Conservation (phyloP, 2,888 invertebrate genomes). For the Drosophila paramelanica region DNA sequence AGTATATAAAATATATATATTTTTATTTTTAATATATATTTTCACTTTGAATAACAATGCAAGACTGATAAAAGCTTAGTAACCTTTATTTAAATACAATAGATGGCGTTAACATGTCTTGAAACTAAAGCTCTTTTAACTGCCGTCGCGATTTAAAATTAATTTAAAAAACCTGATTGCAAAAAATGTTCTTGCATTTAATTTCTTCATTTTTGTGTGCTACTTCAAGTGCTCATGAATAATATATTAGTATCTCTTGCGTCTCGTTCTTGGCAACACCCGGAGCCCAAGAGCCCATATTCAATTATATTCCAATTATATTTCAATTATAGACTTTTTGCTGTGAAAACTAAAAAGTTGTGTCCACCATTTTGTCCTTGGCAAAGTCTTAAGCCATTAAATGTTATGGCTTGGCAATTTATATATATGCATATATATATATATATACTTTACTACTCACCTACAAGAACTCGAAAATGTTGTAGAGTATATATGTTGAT, state of each 20-base stretch:
- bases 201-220: background rate
- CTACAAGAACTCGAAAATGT: slow-evolving; percentile 18
- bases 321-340: slow-evolving; percentile 67
- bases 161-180: background rate
- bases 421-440: background rate
- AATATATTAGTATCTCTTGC: background rate
- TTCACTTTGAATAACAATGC: slow-evolving; percentile 1
- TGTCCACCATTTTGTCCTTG: slow-evolving; percentile 54
- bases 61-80: slow-evolving; percentile 15
- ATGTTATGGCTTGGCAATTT: slow-evolving; percentile 28
- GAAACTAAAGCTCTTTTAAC: slow-evolving; percentile 15
- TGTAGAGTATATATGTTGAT: slow-evolving; percentile 24
- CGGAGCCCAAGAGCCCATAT: slow-evolving; percentile 29
- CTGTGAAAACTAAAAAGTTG: slow-evolving; percentile 33
- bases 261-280: slow-evolving; percentile 1
- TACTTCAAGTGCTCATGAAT: background rate
- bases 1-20: background rate
- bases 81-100: background rate
- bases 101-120: slow-evolving; percentile 32
- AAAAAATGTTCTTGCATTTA: background rate
- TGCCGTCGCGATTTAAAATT: slow-evolving; percentile 23
- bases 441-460: slow-evolving; percentile 1
- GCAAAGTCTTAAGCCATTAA: slow-evolving; percentile 56
- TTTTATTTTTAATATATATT: background rate
- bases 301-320: slow-evolving; percentile 69